Evolutionary conservation across 53 echinoderm and acorn worm species (phyloP).

Genomic region (Crossaster papposus): DNA sequence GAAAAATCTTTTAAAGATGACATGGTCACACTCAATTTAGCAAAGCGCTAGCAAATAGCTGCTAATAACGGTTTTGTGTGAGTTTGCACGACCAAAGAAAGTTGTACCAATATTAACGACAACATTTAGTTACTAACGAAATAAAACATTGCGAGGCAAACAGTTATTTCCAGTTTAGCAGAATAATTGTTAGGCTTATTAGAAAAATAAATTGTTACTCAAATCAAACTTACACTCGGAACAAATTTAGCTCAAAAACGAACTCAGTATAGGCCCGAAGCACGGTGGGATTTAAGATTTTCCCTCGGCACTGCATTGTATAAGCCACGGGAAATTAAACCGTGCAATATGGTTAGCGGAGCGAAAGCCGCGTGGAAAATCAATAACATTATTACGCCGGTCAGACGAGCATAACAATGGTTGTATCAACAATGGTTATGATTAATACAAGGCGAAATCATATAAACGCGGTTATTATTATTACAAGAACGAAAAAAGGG

Average conservation of each 20-base stretch:
- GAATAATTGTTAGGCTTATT: too few species aligned
- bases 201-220: neutral
- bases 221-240: neutral
- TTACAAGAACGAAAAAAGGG: neutral
- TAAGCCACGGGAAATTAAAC: conserved; percentile 3
- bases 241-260: neutral
- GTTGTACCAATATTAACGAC: too few species aligned
- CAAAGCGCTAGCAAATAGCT: too few species aligned
- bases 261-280: neutral
- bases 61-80: too few species aligned
- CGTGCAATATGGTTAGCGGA: conserved; percentile 3
- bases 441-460: neutral
- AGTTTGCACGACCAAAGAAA: too few species aligned
- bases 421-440: neutral
- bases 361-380: neutral
- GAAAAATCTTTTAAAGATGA: neutral
- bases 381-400: conserved; percentile 14
- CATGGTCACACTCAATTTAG: neutral
- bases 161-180: too few species aligned
- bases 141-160: too few species aligned
- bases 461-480: neutral
- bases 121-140: too few species aligned
- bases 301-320: neutral
- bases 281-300: neutral
- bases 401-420: neutral